Base-by-base conservation (phyloP, 2,888 invertebrate genomes). In the Limnephilus auricula region DNA sequence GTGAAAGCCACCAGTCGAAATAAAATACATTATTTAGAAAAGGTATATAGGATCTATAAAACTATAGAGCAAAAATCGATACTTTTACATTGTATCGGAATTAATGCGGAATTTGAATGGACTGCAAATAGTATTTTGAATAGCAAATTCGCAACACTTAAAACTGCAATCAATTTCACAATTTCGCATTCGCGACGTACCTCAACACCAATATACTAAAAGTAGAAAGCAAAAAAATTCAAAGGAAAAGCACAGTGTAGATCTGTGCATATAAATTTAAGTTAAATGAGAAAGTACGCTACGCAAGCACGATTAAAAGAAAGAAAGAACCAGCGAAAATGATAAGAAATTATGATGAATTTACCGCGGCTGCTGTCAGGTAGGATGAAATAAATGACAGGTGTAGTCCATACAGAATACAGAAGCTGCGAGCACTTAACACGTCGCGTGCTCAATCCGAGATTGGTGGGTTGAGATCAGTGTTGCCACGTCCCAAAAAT, bases 261-360 rank as follows among this genome's bases (percentile, higher is more conserved):
- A 65, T 65, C 65, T 65, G 65, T 65, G n/a, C 65, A 65, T 25
- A 65, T 65, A 6, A 65, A 65, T 65, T 25, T 6, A 9, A n/a
- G 65, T 65, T 9, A 65, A 65, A 65, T n/a, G 65, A 65, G 65
- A 65, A 65, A 65, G 65, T 65, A 50, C 50, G 50, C 50, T 13
- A 18, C 13, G 12, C 13, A 50, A 18, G 25, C 25, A 6, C 6
- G 25, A n/a, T 65, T n/a, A n/a, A 65, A 65, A n/a, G 65, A 65
- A 25, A 65, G 9, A 65, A 65, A 65, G 65, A 65, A 25, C 25
- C 65, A 25, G 25, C 65, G 9, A 65, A 65, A 65, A 65, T 37
- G 9, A 37, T 82, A 82, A 31, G 82, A n/a, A 82, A 82, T 82
- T 15, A 82, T 82, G 82, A 82, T 34, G 25, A 34, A 82, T 82